These are phyloP conservation scores for Pristionchus mayeri DNA, from an alignment of 2,888 invertebrate genomes.

Conservation along the genomic window DNA sequence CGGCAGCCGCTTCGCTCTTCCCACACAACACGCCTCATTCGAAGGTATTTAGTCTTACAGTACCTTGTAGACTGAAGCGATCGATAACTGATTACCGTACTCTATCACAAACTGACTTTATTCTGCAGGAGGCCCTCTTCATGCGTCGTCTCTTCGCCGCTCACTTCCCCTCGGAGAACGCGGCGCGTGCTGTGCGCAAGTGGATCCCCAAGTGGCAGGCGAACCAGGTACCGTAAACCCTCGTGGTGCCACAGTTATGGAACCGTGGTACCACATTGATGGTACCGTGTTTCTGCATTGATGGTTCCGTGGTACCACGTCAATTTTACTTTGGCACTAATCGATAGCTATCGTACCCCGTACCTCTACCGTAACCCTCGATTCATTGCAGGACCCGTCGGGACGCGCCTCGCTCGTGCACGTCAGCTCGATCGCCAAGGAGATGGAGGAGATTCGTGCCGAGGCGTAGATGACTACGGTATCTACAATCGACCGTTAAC, in stretches of 20 bases:
- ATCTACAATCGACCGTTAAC: background rate
- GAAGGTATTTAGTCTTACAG: constrained; percentile 67
- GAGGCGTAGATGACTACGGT: background rate
- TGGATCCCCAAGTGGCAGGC: constrained; percentile 76
- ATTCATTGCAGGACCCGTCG: constrained; percentile 46
- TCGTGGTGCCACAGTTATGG: constrained; percentile 6
- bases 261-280: constrained; percentile 73
- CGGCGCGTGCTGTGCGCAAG: constrained; percentile 68
- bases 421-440: constrained; percentile 50
- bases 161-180: constrained; percentile 76
- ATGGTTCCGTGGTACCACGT: constrained; percentile 74
- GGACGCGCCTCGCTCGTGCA: constrained; percentile 62
- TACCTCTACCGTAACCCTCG: background rate
- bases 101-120: constrained; percentile 54
- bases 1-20: constrained; percentile 73
- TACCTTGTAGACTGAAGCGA: background rate
- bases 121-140: constrained; percentile 79
- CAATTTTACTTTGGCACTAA: too few species aligned
- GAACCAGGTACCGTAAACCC: constrained; percentile 59
- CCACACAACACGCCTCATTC: constrained; percentile 78
- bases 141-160: constrained; percentile 78
- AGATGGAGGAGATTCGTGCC: constrained; percentile 33
- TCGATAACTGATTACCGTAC: background rate
- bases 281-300: too few species aligned
- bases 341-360: constrained; percentile 52